Evolutionary conservation across 2,888 invertebrate species (phyloP), one percentile per base, ranked within the genome.

Genomic region (Dynastes hyllus): DNA sequence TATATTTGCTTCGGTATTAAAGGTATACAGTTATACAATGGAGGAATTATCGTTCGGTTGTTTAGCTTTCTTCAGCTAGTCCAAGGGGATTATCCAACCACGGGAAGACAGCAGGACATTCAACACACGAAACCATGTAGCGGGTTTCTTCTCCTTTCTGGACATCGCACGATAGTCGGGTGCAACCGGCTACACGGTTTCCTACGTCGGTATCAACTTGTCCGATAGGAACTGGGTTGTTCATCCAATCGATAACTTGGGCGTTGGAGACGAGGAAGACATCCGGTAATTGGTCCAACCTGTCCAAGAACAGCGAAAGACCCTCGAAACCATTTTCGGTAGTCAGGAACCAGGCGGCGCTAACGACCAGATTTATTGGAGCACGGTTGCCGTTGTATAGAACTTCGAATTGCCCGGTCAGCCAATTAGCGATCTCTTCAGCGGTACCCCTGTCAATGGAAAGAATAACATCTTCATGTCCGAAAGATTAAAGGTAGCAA

Each of bases 361-460:
- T 90, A 27, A 90, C 83, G 66, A 89, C 86, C 1, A 92, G 82
- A 2, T 90, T 90, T 77, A 91, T 87, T 2, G 92, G 92, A 22
- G 90, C 90, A 69, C 86, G 85, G 80, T 88, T 89, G 1, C 83
- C 84, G 2, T 40, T 22, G 51, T 91, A 90, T 80, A 89, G 87
- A 4, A 84, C 84, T 1, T 88, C 76, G 82, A 92, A 90, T 84
- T 92, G 90, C 0, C 82, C 81, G 79, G 86, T 84, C 5, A 92
- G 83, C 87, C 91, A 90, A 16, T 87, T 80, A 2, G 85, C 84
- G 66, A 90, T 88, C 22, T 87, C 86, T 0, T 85, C 82, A 0
- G 85, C 83, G 11, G 79, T 78, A 63, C 80, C 80, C 50, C 81
- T 82, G 71, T 11, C 77, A 32, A 32, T 2, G 32, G 3, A 63